These are phyloP conservation scores for Cataglyphis cursor DNA, from an alignment of 2,888 invertebrate species.

Conservation along the genomic window DNA sequence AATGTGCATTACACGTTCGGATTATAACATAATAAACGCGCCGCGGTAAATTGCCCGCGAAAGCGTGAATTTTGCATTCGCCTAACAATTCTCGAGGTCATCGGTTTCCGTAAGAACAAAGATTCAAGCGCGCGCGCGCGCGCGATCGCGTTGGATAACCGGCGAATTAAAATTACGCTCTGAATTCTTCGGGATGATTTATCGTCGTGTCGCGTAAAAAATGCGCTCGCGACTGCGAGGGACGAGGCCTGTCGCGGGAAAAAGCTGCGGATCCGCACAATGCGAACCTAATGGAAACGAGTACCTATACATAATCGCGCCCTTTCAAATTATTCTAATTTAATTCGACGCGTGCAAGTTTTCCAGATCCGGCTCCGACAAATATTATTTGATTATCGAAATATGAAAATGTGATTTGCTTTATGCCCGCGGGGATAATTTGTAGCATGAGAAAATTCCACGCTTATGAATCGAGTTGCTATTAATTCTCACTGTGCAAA, in stretches of 20 bases:
- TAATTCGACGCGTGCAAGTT: slow-evolving; percentile 9
- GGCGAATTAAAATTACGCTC: slow-evolving; percentile 32
- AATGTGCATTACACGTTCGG: slow-evolving; percentile 33
- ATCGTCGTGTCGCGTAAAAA: slow-evolving; percentile 40
- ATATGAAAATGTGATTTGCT: slow-evolving; percentile 33
- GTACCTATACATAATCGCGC: not conserved
- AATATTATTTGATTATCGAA: slow-evolving; percentile 36
- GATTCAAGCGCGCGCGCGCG: not conserved
- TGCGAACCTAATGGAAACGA: slow-evolving; percentile 19
- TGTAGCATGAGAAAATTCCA: slow-evolving; percentile 17
- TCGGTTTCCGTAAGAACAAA: slow-evolving; percentile 41
- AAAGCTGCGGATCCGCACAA: slow-evolving; percentile 21
- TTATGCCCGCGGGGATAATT: slow-evolving; percentile 11
- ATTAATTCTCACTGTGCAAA: slow-evolving; percentile 41
- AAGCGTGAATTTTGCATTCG: slow-evolving; percentile 47
- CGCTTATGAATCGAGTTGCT: slow-evolving; percentile 35
- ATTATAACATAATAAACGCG: slow-evolving; percentile 47
- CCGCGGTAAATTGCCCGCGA: slow-evolving; percentile 30
- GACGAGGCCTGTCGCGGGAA: not conserved
- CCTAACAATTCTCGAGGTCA: slow-evolving; percentile 25
- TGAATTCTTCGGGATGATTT: slow-evolving; percentile 40
- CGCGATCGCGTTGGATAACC: not conserved
- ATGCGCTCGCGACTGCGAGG: not conserved
- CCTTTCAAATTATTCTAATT: slow-evolving; percentile 35
- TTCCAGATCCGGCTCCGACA: not conserved